Evolutionary conservation across 2,797 vertebrate genomes (phyloP).

Genomic region (Sphenodon punctatus): DNA sequence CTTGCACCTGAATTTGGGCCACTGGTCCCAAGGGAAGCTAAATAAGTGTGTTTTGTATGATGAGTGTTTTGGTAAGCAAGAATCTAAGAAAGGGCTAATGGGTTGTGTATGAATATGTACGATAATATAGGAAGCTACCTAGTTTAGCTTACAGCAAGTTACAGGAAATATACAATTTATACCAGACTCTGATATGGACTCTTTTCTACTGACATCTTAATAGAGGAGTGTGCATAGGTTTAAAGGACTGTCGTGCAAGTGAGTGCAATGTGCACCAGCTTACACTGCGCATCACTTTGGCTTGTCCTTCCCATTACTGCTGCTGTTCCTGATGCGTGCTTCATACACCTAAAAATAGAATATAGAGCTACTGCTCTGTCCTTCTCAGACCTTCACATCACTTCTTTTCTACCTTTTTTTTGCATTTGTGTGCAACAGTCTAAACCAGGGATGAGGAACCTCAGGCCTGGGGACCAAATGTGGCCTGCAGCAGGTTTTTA

Average conservation of each 20-base stretch:
- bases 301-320: conserved; percentile 48
- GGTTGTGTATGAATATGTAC: no score
- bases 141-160: no score
- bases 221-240: conserved; percentile 36
- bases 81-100: conserved; percentile 53
- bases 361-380: background rate
- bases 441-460: no score
- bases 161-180: no score
- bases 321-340: no score
- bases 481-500: no score
- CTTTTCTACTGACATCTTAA: no score
- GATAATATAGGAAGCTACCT: no score
- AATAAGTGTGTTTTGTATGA: background rate
- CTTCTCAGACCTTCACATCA: background rate
- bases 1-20: no score
- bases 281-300: conserved; percentile 26
- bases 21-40: background rate
- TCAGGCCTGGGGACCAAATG: no score
- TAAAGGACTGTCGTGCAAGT: background rate
- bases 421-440: background rate
- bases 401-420: background rate
- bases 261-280: conserved; percentile 29
- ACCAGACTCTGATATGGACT: no score
- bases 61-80: conserved; percentile 63
- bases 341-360: background rate